Base-by-base conservation (phyloP, 2,113 vertebrate species). In the Neodontobutis hainanensis region DNA sequence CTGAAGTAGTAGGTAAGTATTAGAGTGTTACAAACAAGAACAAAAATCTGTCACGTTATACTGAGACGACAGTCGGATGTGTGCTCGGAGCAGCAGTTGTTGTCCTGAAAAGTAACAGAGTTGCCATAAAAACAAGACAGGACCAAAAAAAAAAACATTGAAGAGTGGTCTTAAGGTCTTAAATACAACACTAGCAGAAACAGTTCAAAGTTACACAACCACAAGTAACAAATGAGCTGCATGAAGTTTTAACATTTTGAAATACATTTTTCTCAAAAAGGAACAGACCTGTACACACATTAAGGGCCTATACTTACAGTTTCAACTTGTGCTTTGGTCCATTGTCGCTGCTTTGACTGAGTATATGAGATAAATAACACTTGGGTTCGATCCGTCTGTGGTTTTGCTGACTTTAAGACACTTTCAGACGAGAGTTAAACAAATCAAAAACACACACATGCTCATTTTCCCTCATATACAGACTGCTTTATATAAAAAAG, bases 401-500 rank as follows among this genome's bases (percentile, higher is more conserved):
- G 75, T 61, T 75, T 75, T 76, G 36, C 59, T 80, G 70, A 40
- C 38, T 6, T 40, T 75, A 79, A 76, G 80, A 80, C 75, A 76
- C 75, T 73, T 82, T 68, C 48, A 58, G 65, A 76, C 68, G 72
- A 62, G 55, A 78, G 63, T 85, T 83, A 82, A 74, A 80, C 77
- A 73, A 76, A 85, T 78, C 68, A 80, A 75, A 56, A 89, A 78
- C 80, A 90, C 79, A 87, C 89, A 88, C 91, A 90, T 88, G 85
- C 88, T 80, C 87, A 86, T 80, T 88, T 59, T 3, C 81, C 90
- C 89, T 91, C 72, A 94, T 93, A 94, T 93, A 93, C 92, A 93
- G 81, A 94, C 82, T 87, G 85, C 86, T 90, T 87, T 88, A 82
- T 82, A 86, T 90, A 84, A 91, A 87, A n/a, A 91, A 88, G 89